phyloP scores from a whole-genome alignment of 2,113 vertebrate species.

The Poeciliopsis retropinna region DNA sequence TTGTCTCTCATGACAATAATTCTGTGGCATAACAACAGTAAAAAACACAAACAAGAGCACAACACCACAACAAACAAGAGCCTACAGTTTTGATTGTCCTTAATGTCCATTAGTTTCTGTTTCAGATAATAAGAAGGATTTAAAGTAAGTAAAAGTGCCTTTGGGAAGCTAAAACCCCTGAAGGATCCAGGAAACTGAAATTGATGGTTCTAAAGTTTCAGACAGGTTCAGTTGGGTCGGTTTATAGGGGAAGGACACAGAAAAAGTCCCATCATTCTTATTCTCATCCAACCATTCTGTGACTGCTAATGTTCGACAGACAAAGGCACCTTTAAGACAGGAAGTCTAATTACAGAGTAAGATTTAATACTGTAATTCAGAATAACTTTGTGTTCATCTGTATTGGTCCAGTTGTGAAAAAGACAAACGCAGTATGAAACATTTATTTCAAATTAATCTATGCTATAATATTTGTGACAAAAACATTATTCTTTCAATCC shows the following conservation, averaged over 20 bases:
- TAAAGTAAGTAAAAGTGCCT: not conserved
- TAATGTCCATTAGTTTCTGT: not conserved
- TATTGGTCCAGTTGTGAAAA: not conserved
- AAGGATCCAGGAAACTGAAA: not conserved
- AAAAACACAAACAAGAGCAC: no score
- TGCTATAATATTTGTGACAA: not conserved
- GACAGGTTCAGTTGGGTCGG: not conserved
- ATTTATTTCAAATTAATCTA: not conserved
- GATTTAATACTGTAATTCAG: not conserved
- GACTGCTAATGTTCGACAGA: not conserved
- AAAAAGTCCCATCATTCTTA: not conserved
- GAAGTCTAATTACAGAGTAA: not conserved
- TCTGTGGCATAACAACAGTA: no score
- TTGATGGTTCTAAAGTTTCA: not conserved
- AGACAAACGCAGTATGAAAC: not conserved
- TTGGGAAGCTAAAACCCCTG: not conserved
- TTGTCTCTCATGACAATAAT: no score
- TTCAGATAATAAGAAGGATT: not conserved
- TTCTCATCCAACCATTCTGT: not conserved
- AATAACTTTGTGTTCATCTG: not conserved
- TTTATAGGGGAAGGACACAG: not conserved
- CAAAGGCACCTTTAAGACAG: not conserved
- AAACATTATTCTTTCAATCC: not conserved
- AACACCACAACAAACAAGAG: no score
- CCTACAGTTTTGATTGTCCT: no score